Base-by-base conservation (phyloP, 2,888 invertebrate species). In the Ptychoptera albimana region DNA sequence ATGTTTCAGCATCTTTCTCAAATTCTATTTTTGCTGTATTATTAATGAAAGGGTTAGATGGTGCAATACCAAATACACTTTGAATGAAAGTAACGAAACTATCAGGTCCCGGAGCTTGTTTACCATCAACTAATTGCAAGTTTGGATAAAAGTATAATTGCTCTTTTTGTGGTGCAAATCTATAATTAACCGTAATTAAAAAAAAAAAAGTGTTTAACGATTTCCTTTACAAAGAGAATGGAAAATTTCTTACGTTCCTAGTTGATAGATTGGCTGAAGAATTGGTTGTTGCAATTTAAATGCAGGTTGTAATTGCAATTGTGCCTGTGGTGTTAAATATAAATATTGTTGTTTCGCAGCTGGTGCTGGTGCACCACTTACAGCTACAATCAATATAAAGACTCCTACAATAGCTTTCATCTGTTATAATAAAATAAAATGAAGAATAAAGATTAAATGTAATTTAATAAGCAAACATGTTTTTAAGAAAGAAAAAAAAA, bases 311-410 rank as follows among this genome's bases (percentile, higher is more conserved):
- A 64, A 48, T 39, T 59, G 62, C 34, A 63, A 52, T 51, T 64
- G 63, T 0, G 64, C 60, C 48, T 64, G 63, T 7, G 64, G 64
- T 13, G 60, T 63, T 13, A 64, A 57, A 47, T 64, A 60, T 32
- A 64, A 54, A 48, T 62, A 59, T 41, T 63, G 64, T 49, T 51
- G 45, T 34, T 49, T 13, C 12, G 39, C 13, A 10, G 43, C 23
- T 23, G 37, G 40, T 16, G 43, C 45, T 8, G 43, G 8, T 14
- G 41, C 31, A 23, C 23, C 23, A 23, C 23, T 23, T 11, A 15
- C 42, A 11, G 39, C 29, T 8, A 39, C 36, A 16, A 48, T 47
- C 41, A 50, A 37, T 13, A 47, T 31, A 36, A 46, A 39, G 2
- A 49, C 34, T 6, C 39, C 32, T 9, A 41, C 14, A 32, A 49